Evolutionary conservation across 2,888 invertebrate species (phyloP).

Genomic region (Agonopterix alstromeriana): DNA sequence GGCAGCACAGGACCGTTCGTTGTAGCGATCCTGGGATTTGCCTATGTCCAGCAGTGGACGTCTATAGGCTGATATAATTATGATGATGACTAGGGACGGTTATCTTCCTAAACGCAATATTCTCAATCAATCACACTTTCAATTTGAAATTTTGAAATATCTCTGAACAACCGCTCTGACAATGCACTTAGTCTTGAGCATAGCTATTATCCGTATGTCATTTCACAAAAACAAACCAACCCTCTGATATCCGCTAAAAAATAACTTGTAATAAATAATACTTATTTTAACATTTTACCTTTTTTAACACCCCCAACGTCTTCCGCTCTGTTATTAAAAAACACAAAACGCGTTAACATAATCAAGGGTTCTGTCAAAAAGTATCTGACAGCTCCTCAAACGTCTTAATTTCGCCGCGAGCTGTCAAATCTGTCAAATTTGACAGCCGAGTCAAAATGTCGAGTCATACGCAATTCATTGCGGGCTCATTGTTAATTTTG

Average conservation of each 20-base stretch:
- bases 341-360: slow-evolving; percentile 56
- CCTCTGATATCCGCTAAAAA: not conserved
- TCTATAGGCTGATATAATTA: too few species aligned
- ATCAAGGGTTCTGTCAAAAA: slow-evolving; percentile 52
- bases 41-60: too few species aligned
- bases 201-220: too few species aligned
- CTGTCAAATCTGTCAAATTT: slow-evolving; percentile 50
- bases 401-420: slow-evolving; percentile 47
- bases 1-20: too few species aligned
- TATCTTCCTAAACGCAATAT: too few species aligned
- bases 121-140: too few species aligned
- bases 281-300: not conserved
- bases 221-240: not conserved
- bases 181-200: too few species aligned
- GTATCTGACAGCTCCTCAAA: slow-evolving; percentile 43
- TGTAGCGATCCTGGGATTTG: too few species aligned
- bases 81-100: too few species aligned
- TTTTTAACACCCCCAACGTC: not conserved
- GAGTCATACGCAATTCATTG: slow-evolving; percentile 53
- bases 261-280: not conserved
- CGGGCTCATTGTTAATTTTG: slow-evolving; percentile 44
- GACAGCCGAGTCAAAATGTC: slow-evolving; percentile 37
- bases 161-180: too few species aligned
- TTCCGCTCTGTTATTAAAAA: slow-evolving; percentile 58
- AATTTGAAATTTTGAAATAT: too few species aligned